Evolutionary conservation across 2,888 invertebrate genomes (phyloP).

Genomic region (Himalopsyche japonica): DNA sequence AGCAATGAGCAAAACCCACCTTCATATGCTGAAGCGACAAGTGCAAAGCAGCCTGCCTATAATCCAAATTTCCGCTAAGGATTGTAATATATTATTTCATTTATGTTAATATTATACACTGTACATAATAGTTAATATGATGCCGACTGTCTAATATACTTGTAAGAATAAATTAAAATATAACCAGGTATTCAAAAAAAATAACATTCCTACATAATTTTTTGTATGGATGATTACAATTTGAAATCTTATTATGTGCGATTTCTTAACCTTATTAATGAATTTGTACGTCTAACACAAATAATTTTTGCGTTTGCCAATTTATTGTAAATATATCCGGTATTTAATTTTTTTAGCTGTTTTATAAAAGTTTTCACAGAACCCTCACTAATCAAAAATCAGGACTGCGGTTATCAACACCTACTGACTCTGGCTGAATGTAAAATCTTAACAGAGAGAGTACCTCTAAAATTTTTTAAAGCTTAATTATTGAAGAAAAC

Average conservation of each 20-base stretch:
- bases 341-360: too few relatives aligned
- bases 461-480: too few relatives aligned
- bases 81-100: neutral
- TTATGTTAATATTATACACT: neutral
- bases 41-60: constrained; percentile 17
- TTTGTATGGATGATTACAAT: neutral
- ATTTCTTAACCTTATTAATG: too few relatives aligned
- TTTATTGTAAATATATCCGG: too few relatives aligned
- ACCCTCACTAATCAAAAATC: too few relatives aligned
- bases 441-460: too few relatives aligned
- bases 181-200: neutral
- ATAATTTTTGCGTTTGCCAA: too few relatives aligned
- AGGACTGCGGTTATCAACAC: too few relatives aligned
- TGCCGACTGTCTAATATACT: neutral
- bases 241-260: neutral
- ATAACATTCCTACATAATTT: neutral
- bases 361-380: too few relatives aligned
- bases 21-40: constrained; percentile 31
- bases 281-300: too few relatives aligned
- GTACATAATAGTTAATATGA: neutral
- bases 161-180: neutral
- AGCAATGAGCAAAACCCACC: constrained; percentile 29
- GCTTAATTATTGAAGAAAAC: too few relatives aligned
- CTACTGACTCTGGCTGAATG: too few relatives aligned
- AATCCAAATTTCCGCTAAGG: constrained; percentile 29